Base-by-base conservation (phyloP, 2,888 invertebrate species). In the Ethmia dodecea region DNA sequence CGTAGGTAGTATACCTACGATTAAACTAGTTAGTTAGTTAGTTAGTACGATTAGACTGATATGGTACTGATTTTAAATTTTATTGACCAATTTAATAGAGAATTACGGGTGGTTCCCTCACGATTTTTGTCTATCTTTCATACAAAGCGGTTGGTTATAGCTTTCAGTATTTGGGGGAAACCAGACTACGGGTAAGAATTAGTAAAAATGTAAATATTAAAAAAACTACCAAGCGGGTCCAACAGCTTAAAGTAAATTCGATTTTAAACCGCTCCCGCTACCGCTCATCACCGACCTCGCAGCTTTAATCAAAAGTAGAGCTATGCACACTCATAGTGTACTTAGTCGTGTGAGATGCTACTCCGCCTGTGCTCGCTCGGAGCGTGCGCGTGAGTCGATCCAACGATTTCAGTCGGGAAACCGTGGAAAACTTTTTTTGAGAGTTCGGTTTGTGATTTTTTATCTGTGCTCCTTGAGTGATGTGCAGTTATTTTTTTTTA, bases 341-440 rank as follows among this genome's bases (percentile, higher is more conserved):
- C 60, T 64, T 73, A 81, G 79, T 80, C 62, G 64, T 60, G 60
- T 66, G 65, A 72, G 71, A 76, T 74, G 66, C 55, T 59, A 72
- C 75, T 74, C 75, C 57, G 71, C 72, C 74, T 59, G 68, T 69
- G 69, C 77, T 71, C 78, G 77, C 55, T 43, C 40, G 45, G 74
- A 70, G 70, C 49, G 60, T 64, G 69, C 64, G 72, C 63, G 57
- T 49, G 69, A 74, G 70, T 71, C 51, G 49, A 52, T 52, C 32
- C 42, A 40, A 37, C 35, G 32, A 41, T 37, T 25, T 14, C 28
- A 31, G 28, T 31, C n/a, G 8, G 31, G 28, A 38, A 34, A 34
- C 31, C 26, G 8, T n/a, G 37, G 32, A 31, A 24, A 28, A 38
- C 28, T 32, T 28, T 31, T 20, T 31, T 37, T 33, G 42, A 42